These are phyloP conservation scores for Mimachlamys varia DNA, from an alignment of 2,888 invertebrate species.

Conservation along the genomic window DNA sequence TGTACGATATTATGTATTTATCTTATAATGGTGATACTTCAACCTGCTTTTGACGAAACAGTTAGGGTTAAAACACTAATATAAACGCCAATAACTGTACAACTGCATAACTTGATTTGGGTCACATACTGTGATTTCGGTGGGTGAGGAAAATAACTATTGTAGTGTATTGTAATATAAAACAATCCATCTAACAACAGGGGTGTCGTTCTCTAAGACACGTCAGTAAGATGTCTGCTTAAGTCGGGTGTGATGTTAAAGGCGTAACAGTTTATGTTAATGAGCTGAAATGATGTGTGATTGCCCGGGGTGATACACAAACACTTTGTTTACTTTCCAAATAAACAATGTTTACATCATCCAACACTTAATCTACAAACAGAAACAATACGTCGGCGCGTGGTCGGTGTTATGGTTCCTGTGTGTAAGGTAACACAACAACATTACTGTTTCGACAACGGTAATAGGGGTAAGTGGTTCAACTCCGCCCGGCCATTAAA, in stretches of 20 bases:
- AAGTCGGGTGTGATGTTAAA: not conserved
- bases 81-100: no score
- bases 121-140: no score
- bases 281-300: not conserved
- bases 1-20: no score
- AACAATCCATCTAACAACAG: not conserved
- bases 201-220: not conserved
- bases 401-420: not conserved
- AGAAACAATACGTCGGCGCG: constrained; percentile 16
- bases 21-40: no score
- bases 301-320: not conserved
- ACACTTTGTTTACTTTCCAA: not conserved
- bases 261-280: not conserved
- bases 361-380: not conserved
- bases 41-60: no score
- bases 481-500: not conserved
- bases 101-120: no score
- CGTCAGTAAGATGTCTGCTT: not conserved
- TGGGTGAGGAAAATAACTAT: not conserved
- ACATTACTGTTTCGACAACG: not conserved
- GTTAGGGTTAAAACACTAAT: no score
- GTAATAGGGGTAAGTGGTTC: not conserved
- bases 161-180: not conserved
- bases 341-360: constrained; percentile 31
- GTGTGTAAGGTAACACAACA: not conserved